Evolutionary conservation across 2,113 vertebrate species (phyloP).

Genomic region (Xenus cinereus): DNA sequence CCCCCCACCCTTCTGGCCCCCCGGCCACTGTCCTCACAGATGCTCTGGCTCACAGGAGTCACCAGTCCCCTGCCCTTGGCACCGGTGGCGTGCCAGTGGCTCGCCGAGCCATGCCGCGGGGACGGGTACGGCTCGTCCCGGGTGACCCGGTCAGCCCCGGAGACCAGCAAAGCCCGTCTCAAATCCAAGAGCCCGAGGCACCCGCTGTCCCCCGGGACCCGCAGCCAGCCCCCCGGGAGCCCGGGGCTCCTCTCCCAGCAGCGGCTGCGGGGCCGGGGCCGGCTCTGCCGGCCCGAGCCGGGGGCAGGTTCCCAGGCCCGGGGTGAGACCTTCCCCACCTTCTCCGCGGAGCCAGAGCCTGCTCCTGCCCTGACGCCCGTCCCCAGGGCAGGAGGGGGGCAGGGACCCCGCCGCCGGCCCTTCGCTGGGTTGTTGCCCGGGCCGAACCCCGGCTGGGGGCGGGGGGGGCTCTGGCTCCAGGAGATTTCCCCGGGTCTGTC

Average conservation of each 20-base stretch:
- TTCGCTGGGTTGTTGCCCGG: too few relatives aligned
- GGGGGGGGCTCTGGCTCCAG: too few relatives aligned
- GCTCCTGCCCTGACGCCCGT: background rate
- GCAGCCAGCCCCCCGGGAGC: rapidly evolving
- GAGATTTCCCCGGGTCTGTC: rapidly evolving
- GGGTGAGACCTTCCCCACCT: background rate
- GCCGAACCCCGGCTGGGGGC: background rate
- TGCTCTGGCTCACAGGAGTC: rapidly evolving
- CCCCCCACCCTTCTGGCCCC: background rate
- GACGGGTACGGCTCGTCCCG: background rate
- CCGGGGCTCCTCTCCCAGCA: background rate
- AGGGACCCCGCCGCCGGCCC: background rate
- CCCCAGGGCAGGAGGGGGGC: background rate
- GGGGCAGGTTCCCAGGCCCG: too few relatives aligned
- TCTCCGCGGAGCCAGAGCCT: rapidly evolving
- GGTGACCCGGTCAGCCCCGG: background rate
- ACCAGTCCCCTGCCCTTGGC: rapidly evolving
- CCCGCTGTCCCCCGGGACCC: background rate
- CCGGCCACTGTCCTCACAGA: rapidly evolving
- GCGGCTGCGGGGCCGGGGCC: too few relatives aligned
- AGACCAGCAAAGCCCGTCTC: background rate
- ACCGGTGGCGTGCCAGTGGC: rapidly evolving
- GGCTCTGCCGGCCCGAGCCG: too few relatives aligned
- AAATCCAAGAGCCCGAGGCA: rapidly evolving
- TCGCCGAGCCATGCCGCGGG: background rate